Evolutionary conservation across 1,140 invertebrate species (phyloP).

Genomic region (Steinernema feltiae): DNA sequence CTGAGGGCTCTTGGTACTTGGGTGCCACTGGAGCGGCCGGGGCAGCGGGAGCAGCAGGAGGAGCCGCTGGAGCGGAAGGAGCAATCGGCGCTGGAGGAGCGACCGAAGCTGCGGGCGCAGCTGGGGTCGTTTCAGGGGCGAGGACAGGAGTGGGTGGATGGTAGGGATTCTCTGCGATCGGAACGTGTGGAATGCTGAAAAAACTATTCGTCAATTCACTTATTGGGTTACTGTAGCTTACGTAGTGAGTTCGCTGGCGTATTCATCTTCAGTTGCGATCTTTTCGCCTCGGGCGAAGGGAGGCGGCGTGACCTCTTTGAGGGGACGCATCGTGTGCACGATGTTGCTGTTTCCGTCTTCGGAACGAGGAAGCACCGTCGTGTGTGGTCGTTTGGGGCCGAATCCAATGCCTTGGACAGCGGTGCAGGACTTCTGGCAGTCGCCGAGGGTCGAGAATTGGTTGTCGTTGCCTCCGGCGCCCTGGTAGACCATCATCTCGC

Average conservation of each 20-base stretch:
- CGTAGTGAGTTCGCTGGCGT: not conserved
- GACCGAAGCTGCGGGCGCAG: constrained; percentile 12
- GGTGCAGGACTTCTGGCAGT: constrained; percentile 73
- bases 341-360: not conserved
- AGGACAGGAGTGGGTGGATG: not conserved
- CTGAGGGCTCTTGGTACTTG: too few relatives aligned
- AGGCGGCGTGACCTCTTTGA: constrained; percentile 8
- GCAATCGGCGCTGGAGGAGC: constrained; percentile 17
- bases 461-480: constrained; percentile 78
- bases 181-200: not conserved
- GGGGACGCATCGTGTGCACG: not conserved
- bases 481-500: constrained; percentile 68
- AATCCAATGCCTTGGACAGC: constrained; percentile 10
- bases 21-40: not conserved
- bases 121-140: constrained; percentile 4
- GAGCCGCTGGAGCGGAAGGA: constrained; percentile 20
- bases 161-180: not conserved
- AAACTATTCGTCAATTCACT: too few relatives aligned
- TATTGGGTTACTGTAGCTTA: too few relatives aligned
- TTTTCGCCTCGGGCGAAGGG: not conserved
- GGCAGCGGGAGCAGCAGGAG: not conserved
- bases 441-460: constrained; percentile 74
- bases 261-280: not conserved
- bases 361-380: not conserved
- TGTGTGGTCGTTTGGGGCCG: not conserved